These are phyloP conservation scores for Halocynthia roretzi DNA, from an alignment of 23 tunicate genomes.

Conservation along the genomic window DNA sequence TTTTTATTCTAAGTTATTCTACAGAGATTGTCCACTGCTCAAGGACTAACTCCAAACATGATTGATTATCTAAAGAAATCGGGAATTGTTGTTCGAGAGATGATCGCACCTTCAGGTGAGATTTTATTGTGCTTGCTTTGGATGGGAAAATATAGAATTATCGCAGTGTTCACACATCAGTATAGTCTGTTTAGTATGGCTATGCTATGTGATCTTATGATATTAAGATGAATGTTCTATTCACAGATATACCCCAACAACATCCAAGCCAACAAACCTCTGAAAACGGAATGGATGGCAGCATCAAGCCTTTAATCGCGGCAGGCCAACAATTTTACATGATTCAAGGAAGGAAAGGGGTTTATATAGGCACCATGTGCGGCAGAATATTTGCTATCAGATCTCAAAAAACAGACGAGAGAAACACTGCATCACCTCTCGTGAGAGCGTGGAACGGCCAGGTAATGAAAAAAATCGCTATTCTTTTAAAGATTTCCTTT, in stretches of 20 bases:
- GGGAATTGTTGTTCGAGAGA: constrained; percentile 11
- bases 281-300: too few species aligned
- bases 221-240: too few species aligned
- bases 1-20: too few species aligned
- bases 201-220: too few species aligned
- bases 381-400: constrained; percentile 69
- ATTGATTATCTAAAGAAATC: constrained; percentile 9
- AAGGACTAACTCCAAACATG: not conserved
- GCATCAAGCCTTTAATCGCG: constrained; percentile 7
- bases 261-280: too few species aligned
- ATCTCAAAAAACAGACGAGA: constrained; percentile 1
- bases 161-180: too few species aligned
- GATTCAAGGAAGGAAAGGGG: constrained; percentile 64
- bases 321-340: constrained; percentile 56
- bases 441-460: constrained; percentile 19
- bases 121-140: too few species aligned
- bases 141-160: too few species aligned
- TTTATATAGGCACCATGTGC: constrained; percentile 65
- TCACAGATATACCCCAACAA: too few species aligned
- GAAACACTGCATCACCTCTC: not conserved
- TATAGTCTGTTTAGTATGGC: too few species aligned
- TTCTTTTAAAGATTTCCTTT: not conserved
- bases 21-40: too few species aligned
- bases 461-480: constrained; percentile 3
- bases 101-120: constrained; percentile 9